Percentiles rank a stretch among this genome's conserved stretches.
Evolutionary conservation across 1,140 invertebrate genomes (phyloP).

Genomic region (Neocloeon triangulifer): DNA sequence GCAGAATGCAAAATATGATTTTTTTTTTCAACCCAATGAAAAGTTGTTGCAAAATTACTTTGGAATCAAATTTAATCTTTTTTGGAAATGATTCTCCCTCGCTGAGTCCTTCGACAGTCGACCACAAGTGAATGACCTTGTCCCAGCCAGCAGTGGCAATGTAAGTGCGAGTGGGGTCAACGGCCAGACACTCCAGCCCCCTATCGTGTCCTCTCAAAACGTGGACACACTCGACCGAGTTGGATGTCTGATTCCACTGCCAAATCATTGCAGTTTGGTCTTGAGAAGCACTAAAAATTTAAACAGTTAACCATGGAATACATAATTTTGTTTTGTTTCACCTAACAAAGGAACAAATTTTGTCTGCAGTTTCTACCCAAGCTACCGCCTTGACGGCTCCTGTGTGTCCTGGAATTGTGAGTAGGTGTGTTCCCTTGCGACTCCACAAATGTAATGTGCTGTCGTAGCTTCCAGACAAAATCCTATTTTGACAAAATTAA

Average conservation of each 20-base stretch:
- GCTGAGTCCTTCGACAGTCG: constrained; percentile 2
- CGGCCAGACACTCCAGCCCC: constrained; percentile 61
- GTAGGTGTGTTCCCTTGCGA: constrained; percentile 53
- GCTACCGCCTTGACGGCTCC: constrained; percentile 66
- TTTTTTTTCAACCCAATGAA: constrained; percentile 1
- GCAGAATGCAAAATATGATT: constrained; percentile 12
- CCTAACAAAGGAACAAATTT: constrained; percentile 48
- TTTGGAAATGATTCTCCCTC: background rate
- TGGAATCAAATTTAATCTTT: background rate
- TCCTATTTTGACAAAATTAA: constrained; percentile 25
- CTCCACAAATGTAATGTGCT: constrained; percentile 79
- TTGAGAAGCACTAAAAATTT: constrained; percentile 48
- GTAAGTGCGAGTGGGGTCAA: constrained; percentile 33
- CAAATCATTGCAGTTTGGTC: constrained; percentile 83
- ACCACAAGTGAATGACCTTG: constrained; percentile 31
- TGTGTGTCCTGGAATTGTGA: constrained; percentile 67
- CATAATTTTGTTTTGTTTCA: constrained; percentile 13
- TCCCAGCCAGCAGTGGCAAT: constrained; percentile 91
- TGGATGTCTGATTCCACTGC: constrained; percentile 57
- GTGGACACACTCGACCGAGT: constrained; percentile 57
- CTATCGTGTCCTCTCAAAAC: constrained; percentile 72
- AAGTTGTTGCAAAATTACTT: background rate
- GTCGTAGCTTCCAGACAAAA: constrained; percentile 88
- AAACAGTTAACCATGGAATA: background rate
- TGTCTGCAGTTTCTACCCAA: constrained; percentile 49